phyloP scores from a whole-genome alignment of 2,113 vertebrate genomes.

The Baryphthengus martii region DNA sequence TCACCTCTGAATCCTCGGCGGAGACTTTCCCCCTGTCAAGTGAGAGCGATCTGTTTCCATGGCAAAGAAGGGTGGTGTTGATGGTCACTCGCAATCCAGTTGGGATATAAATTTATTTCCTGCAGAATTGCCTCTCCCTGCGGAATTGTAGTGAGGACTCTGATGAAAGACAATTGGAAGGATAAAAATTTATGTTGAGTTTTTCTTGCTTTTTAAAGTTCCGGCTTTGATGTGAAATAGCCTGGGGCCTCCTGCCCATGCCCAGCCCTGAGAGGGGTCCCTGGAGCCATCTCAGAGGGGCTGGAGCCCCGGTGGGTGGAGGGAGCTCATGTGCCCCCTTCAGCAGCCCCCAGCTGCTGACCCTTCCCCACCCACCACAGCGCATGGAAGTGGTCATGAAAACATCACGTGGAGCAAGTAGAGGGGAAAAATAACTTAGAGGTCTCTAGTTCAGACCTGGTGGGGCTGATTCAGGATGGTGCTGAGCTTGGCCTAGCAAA shows the following conservation, averaged over 20 bases:
- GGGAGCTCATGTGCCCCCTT: neutral
- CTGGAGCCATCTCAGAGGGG: neutral
- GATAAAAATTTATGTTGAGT: neutral
- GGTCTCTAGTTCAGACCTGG: neutral
- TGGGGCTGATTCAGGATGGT: neutral
- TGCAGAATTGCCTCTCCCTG: neutral
- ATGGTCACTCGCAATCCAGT: neutral
- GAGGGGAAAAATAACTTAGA: neutral
- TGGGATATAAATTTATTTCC: neutral
- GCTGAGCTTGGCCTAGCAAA: neutral
- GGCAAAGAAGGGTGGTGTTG: neutral
- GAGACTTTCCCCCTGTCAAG: neutral
- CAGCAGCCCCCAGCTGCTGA: neutral
- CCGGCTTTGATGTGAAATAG: neutral
- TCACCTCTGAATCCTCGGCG: neutral
- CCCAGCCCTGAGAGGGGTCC: neutral
- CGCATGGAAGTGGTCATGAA: too few species aligned
- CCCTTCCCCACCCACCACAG: neutral
- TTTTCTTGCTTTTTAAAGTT: neutral
- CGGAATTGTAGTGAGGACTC: neutral
- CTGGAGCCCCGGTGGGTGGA: too few species aligned
- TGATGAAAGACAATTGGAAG: neutral
- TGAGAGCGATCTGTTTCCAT: conserved; percentile 22
- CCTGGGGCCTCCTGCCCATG: neutral
- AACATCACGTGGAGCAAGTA: neutral